A percentile compares a stretch with the other conserved stretches of the same genome.
phyloP scores from a whole-genome alignment of 2,797 vertebrate genomes.

The Spheniscus humboldti region DNA sequence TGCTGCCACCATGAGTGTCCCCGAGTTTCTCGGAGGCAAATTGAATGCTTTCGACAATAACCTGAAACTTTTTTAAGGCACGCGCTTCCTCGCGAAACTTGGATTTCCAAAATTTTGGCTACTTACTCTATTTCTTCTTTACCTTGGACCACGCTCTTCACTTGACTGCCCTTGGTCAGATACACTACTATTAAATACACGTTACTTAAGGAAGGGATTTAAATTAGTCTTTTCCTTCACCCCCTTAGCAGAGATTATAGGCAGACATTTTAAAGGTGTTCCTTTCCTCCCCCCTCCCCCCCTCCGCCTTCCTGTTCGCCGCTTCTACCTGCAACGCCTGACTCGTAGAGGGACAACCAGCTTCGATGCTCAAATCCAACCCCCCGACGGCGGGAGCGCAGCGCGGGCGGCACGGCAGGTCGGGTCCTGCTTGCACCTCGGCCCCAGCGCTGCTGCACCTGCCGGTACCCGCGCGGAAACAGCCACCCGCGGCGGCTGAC shows the following conservation, averaged over 20 bases:
- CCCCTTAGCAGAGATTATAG: neutral
- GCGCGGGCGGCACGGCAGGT: fast-evolving
- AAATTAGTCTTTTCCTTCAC: neutral
- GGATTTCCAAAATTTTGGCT: neutral
- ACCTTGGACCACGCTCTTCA: neutral
- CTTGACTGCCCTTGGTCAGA: neutral
- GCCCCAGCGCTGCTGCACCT: no score
- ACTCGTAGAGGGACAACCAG: neutral
- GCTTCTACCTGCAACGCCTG: neutral
- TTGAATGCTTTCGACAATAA: neutral
- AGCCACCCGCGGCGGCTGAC: neutral
- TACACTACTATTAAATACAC: neutral
- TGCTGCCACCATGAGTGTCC: neutral
- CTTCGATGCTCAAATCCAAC: neutral
- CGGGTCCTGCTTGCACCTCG: neutral
- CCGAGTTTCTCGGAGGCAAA: neutral
- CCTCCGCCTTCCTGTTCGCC: neutral
- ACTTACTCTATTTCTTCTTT: neutral
- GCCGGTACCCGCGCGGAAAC: fast-evolving
- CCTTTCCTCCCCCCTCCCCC: fast-evolving
- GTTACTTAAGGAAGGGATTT: neutral
- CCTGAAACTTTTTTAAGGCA: neutral
- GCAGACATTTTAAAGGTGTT: neutral
- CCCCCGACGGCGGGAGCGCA: no score
- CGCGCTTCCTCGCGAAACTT: fast-evolving